Conservation (phyloP, 2,797 vertebrate species). For the Amblyopsis hoosieri region DNA sequence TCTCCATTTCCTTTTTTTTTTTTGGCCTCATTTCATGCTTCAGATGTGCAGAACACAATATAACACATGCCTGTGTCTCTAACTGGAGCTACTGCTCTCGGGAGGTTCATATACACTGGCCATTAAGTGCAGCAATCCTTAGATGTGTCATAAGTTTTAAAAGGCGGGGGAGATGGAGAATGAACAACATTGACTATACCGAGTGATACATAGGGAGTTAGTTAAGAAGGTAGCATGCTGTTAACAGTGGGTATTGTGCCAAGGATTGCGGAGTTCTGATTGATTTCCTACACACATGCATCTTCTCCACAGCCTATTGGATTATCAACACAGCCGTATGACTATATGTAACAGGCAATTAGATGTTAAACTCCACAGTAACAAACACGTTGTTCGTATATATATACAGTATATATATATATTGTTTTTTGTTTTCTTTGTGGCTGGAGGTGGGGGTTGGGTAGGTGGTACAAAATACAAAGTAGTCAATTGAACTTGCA, state of each 20-base stretch:
- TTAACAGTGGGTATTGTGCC: too few species aligned
- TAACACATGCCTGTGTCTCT: constrained; percentile 35
- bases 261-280: too few species aligned
- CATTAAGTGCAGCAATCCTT: constrained; percentile 57
- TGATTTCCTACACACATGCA: constrained; percentile 47
- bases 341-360: constrained; percentile 24
- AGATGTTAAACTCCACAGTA: constrained; percentile 8
- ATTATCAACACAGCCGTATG: constrained; percentile 28
- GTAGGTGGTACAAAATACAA: too few species aligned
- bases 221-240: too few species aligned
- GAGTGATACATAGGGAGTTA: too few species aligned
- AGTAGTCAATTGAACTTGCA: too few species aligned
- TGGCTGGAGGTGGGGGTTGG: too few species aligned
- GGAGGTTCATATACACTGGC: constrained; percentile 57
- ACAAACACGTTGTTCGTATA: background rate
- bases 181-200: too few species aligned
- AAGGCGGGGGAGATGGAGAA: too few species aligned
- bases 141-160: too few species aligned
- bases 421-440: too few species aligned
- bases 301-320: constrained; percentile 25
- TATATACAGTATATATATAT: too few species aligned
- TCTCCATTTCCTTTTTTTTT: background rate
- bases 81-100: constrained; percentile 53
- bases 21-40: constrained; percentile 19
- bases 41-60: constrained; percentile 29